A percentile compares a stretch with the other conserved stretches of the same genome.
Conservation (phyloP, 2,113 vertebrate species). For the Leptobrachium leishanense region DNA sequence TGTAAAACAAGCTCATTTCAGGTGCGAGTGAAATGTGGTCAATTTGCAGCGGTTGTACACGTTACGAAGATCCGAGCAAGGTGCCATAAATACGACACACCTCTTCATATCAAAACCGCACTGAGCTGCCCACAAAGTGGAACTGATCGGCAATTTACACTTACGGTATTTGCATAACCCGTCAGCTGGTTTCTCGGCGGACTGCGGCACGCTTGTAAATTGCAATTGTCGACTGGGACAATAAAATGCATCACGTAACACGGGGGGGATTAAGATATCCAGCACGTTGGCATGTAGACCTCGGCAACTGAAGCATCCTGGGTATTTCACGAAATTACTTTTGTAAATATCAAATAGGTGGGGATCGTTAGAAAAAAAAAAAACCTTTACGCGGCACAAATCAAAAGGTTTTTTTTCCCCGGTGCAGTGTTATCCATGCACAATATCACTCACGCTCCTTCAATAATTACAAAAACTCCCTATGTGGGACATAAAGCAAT, state of each 20-base stretch:
- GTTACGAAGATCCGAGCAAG: constrained; percentile 12
- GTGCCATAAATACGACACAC: constrained; percentile 26
- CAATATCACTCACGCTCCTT: too few relatives aligned
- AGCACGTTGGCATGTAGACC: background rate
- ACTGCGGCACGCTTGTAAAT: constrained; percentile 38
- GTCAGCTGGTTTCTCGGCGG: constrained; percentile 22
- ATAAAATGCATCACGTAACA: background rate
- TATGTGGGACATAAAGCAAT: too few relatives aligned
- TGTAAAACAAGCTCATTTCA: constrained; percentile 41
- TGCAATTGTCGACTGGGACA: constrained; percentile 17
- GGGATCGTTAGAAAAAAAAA: too few relatives aligned
- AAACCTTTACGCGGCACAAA: too few relatives aligned
- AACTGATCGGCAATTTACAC: constrained; percentile 42
- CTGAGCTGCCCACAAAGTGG: constrained; percentile 30
- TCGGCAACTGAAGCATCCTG: too few relatives aligned
- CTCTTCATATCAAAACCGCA: constrained; percentile 23
- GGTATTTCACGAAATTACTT: too few relatives aligned
- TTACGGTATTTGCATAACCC: constrained; percentile 37
- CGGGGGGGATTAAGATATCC: background rate
- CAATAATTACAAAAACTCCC: too few relatives aligned
- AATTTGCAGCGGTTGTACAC: constrained; percentile 26
- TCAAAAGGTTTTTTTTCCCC: too few relatives aligned
- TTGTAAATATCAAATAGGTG: too few relatives aligned
- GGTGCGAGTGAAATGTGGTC: constrained; percentile 19
- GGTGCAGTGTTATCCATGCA: too few relatives aligned